Conservation (phyloP, 2,888 invertebrate species). For the Harpalus rufipes region DNA sequence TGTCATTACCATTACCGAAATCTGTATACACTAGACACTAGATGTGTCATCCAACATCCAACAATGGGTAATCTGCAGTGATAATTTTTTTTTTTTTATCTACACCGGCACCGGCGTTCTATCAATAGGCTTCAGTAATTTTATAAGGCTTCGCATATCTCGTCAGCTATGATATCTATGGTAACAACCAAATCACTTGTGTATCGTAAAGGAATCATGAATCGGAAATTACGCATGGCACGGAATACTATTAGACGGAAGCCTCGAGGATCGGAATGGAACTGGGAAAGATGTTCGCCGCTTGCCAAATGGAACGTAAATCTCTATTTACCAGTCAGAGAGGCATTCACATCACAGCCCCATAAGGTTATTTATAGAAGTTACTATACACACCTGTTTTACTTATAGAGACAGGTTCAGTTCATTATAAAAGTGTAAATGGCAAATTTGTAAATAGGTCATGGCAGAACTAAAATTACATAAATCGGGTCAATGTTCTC, state of each 20-base stretch:
- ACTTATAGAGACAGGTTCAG: not conserved
- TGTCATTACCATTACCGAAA: too few species aligned
- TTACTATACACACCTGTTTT: not conserved
- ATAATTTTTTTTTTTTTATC: too few species aligned
- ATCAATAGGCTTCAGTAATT: too few species aligned
- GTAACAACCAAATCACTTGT: not conserved
- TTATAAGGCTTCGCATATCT: too few species aligned
- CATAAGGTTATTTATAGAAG: not conserved
- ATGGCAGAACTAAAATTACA: not conserved
- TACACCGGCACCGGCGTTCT: too few species aligned
- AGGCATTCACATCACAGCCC: not conserved
- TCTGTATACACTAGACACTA: too few species aligned
- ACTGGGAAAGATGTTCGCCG: not conserved
- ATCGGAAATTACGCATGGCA: not conserved
- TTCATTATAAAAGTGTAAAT: not conserved
- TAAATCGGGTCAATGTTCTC: not conserved
- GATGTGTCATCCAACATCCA: too few species aligned
- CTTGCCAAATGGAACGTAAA: constrained; percentile 31
- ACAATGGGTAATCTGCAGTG: too few species aligned
- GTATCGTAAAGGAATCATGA: not conserved
- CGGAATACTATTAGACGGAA: not conserved
- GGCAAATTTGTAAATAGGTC: not conserved
- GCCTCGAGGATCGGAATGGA: not conserved
- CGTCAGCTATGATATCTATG: not conserved
- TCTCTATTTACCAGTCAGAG: constrained; percentile 9